Conservation (phyloP, 2,888 invertebrate species). For the Drosophila mimetica region DNA sequence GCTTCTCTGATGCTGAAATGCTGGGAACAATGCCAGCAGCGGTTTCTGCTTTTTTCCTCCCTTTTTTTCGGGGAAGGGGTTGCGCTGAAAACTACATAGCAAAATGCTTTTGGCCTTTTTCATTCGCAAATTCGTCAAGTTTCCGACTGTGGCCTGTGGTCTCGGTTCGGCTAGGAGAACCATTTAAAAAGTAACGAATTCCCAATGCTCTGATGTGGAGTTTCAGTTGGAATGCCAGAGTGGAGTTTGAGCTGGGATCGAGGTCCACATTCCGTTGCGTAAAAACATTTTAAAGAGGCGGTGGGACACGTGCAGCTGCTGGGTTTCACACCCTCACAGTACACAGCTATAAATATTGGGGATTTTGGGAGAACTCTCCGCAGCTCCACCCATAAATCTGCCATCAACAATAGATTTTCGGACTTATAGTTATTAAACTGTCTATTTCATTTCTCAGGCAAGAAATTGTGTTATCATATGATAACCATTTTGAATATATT, state of each 20-base stretch:
- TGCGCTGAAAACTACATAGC: conserved; percentile 31
- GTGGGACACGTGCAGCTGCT: conserved; percentile 53
- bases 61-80: background rate
- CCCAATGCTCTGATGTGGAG: conserved; percentile 28
- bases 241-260: conserved; percentile 3
- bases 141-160: conserved; percentile 42
- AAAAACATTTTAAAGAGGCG: conserved; percentile 6
- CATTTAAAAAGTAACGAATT: conserved; percentile 32
- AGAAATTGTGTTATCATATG: too few relatives aligned
- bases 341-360: background rate
- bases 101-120: conserved; percentile 44
- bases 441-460: too few relatives aligned
- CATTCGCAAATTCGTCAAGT: conserved; percentile 32
- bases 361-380: background rate
- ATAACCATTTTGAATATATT: too few relatives aligned
- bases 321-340: conserved; percentile 65
- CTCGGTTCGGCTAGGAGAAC: conserved; percentile 9
- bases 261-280: background rate
- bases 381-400: background rate
- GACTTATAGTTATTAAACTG: too few relatives aligned
- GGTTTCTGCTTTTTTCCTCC: conserved; percentile 15
- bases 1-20: conserved; percentile 32
- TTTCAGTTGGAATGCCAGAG: background rate
- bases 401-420: too few relatives aligned
- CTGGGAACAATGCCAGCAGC: conserved; percentile 52